phyloP scores from a whole-genome alignment of 2,797 vertebrate genomes.

The Allobates femoralis region DNA sequence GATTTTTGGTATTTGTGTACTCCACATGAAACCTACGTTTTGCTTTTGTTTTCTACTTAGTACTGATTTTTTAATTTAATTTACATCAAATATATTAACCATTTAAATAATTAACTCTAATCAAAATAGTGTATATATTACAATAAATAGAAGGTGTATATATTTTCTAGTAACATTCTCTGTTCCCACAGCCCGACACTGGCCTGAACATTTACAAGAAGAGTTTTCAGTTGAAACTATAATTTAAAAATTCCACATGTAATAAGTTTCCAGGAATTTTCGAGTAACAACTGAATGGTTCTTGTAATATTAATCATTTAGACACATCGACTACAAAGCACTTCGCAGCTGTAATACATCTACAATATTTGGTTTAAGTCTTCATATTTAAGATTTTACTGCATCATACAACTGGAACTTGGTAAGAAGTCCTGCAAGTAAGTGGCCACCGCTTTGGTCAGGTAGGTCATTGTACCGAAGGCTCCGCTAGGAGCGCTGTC shows the following conservation, averaged over 20 bases:
- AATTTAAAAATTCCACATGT: not conserved
- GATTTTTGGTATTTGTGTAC: too few species aligned
- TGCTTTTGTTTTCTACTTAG: too few species aligned
- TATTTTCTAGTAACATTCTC: not conserved
- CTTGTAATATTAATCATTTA: not conserved
- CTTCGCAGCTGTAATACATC: not conserved
- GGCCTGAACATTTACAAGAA: not conserved
- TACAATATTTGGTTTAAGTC: not conserved
- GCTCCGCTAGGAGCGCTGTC: conserved; percentile 97
- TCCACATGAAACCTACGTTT: too few species aligned
- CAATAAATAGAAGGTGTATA: conserved; percentile 11
- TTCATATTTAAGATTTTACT: conserved; percentile 72
- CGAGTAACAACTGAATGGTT: not conserved
- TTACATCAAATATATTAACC: not conserved
- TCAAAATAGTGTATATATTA: not conserved
- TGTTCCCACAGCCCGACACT: not conserved
- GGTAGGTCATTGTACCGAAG: conserved; percentile 97
- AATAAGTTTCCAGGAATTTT: conserved; percentile 9
- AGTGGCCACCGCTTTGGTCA: conserved; percentile 89
- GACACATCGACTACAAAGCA: not conserved
- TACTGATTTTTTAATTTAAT: not conserved
- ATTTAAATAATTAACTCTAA: not conserved
- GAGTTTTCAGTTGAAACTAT: not conserved
- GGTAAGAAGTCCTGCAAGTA: conserved; percentile 94
- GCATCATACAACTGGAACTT: conserved; percentile 90